A percentile compares a stretch with the other conserved stretches of the same genome.
phyloP scores from a whole-genome alignment of 2,797 vertebrate species.

The Simalia tracyae region DNA sequence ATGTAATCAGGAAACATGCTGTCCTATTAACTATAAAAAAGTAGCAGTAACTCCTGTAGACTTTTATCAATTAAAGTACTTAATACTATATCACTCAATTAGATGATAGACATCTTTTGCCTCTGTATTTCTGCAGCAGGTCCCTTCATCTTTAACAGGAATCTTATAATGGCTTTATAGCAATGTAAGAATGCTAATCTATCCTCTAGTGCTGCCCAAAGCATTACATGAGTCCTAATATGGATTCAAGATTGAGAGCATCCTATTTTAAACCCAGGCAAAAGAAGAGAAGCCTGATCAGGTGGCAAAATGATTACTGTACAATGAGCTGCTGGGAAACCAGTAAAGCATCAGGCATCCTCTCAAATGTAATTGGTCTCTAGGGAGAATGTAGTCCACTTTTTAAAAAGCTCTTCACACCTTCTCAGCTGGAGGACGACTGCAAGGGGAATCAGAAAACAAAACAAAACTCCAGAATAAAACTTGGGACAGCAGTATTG shows the following conservation, averaged over 20 bases:
- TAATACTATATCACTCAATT: conserved; percentile 65
- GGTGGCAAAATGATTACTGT: conserved; percentile 67
- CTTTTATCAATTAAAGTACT: conserved; percentile 70
- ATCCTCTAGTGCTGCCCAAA: conserved; percentile 75
- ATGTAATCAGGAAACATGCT: conserved; percentile 66
- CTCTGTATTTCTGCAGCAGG: conserved; percentile 67
- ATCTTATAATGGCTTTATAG: conserved; percentile 74
- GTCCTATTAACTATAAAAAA: conserved; percentile 59
- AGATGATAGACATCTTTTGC: conserved; percentile 65
- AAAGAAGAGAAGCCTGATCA: conserved; percentile 70
- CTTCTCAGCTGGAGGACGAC: conserved; percentile 73
- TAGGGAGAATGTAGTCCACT: conserved; percentile 65
- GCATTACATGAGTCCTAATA: conserved; percentile 68
- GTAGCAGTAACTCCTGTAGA: conserved; percentile 65
- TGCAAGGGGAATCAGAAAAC: conserved; percentile 54
- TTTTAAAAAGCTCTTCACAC: conserved; percentile 71
- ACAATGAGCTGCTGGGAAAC: conserved; percentile 66
- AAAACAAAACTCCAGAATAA: neutral
- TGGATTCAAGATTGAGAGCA: conserved; percentile 68
- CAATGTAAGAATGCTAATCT: conserved; percentile 78
- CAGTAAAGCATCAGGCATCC: conserved; percentile 69
- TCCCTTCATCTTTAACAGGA: conserved; percentile 72
- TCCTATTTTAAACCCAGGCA: conserved; percentile 76
- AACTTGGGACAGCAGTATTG: conserved; percentile 7
- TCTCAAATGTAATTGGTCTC: conserved; percentile 79